These are phyloP conservation scores for Passer domesticus DNA, from an alignment of 2,113 vertebrate species.

Conservation along the genomic window DNA sequence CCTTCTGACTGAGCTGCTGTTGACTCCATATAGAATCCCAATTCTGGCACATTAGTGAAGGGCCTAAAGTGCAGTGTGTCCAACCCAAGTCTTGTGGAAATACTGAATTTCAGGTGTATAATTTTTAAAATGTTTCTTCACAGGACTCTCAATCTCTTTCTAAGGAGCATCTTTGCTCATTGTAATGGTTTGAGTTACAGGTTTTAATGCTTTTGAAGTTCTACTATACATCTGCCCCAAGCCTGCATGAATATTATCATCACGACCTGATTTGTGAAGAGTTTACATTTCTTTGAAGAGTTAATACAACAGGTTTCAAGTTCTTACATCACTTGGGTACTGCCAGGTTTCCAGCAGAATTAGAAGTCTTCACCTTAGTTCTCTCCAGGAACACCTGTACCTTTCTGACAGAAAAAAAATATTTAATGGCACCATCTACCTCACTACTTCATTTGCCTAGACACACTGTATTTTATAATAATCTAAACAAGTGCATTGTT, in stretches of 20 bases:
- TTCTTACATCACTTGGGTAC: neutral
- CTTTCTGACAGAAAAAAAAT: neutral
- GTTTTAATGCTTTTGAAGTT: neutral
- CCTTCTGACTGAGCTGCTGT: neutral
- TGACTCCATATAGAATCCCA: neutral
- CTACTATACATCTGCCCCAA: neutral
- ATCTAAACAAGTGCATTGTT: neutral
- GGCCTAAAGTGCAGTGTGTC: neutral
- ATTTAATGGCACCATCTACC: neutral
- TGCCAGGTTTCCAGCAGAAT: neutral
- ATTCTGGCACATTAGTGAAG: neutral
- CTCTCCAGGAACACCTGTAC: neutral
- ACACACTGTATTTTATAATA: neutral
- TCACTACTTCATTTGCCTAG: neutral
- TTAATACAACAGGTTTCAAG: neutral
- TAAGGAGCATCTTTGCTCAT: neutral
- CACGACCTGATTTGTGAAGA: neutral
- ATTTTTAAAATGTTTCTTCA: neutral
- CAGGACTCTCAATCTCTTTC: neutral
- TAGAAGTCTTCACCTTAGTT: neutral
- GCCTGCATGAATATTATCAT: neutral
- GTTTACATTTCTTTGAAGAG: neutral
- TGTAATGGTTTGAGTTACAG: neutral
- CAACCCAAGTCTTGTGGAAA: neutral
- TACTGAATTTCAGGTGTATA: neutral